Evolutionary conservation across 2,797 vertebrate species (phyloP), one percentile per base, ranked within the genome.

Genomic region (Eupleurogrammus muticus): DNA sequence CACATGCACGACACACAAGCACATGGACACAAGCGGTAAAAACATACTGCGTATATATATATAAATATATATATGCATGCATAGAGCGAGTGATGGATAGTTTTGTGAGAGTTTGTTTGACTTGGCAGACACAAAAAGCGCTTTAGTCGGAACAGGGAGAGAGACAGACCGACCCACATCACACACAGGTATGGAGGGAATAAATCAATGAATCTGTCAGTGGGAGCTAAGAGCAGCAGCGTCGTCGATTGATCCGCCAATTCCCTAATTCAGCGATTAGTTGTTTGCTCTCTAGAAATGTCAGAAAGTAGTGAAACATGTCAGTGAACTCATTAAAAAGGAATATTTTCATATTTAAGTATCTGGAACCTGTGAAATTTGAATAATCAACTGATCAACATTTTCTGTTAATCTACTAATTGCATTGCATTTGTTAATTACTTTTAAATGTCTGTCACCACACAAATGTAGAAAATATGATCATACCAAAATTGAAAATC

Each of bases 41-140:
- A 52, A 70, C 51, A 62, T 53, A 63, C 28, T 28, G 28, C 6
- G 6, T 28, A 28, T 28, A 28, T 6, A n/a, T n/a, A n/a, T n/a
- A n/a, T n/a, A n/a, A n/a, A n/a, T 51, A 51, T 54, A 52, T 74
- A 68, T 77, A 90, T 24, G 83, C 69, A n/a, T n/a, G n/a, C n/a
- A n/a, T n/a, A n/a, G n/a, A 87, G 70, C 82, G 79, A 90, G 59
- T 59, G 84, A 86, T 32, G 19, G 79, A 83, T 84, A 34, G 86
- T 81, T 84, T 71, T 83, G 64, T 57, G 64, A 70, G 57, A 80
- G 64, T 44, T 80, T 89, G 80, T 92, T 91, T 89, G 79, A 86
- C 80, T 90, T 90, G 87, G 88, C 82, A 65, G 64, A 49, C 57
- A 50, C 47, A 66, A 51, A 24, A 34, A 70, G 68, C 83, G 56